A percentile compares a stretch with the other conserved stretches of the same genome.
Evolutionary conservation across 1,140 invertebrate species (phyloP).

Genomic region (Ditylenchus dipsaci): DNA sequence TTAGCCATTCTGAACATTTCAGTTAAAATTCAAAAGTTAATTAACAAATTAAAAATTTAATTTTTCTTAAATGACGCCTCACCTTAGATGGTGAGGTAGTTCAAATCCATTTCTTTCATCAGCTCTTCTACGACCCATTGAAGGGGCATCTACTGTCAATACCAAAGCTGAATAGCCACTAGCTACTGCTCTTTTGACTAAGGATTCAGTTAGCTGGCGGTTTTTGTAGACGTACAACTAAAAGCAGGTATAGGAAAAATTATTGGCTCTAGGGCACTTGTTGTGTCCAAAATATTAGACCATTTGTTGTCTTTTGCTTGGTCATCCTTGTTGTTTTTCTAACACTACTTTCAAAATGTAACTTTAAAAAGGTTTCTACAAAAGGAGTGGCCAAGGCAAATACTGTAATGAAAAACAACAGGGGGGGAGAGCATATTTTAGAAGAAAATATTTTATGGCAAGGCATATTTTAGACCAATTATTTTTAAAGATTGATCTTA

Average conservation of each 20-base stretch:
- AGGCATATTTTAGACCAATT: too few relatives aligned
- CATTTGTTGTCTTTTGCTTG: too few relatives aligned
- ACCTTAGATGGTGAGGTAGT: slow-evolving; percentile 74
- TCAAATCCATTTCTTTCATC: slow-evolving; percentile 79
- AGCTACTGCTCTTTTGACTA: slow-evolving; percentile 3
- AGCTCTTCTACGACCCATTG: slow-evolving; percentile 74
- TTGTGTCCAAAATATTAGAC: too few relatives aligned
- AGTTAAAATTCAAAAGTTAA: background rate
- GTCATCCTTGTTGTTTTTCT: too few relatives aligned
- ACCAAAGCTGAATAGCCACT: slow-evolving; percentile 81
- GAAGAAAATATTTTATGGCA: too few relatives aligned
- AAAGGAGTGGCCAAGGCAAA: too few relatives aligned
- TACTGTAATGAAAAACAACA: too few relatives aligned
- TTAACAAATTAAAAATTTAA: background rate
- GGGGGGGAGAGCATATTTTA: too few relatives aligned
- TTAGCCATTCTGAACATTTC: slow-evolving; percentile 59
- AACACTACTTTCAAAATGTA: too few relatives aligned
- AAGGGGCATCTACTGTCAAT: slow-evolving; percentile 80
- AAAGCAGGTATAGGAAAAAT: slow-evolving; percentile 68
- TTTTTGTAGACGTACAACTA: slow-evolving; percentile 84
- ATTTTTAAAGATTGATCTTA: too few relatives aligned
- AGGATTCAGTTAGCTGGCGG: slow-evolving; percentile 67
- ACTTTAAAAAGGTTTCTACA: too few relatives aligned
- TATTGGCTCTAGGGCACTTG: background rate
- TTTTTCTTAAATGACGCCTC: slow-evolving; percentile 62